Percentiles rank a stretch among this genome's conserved stretches.
Evolutionary conservation across 2,113 vertebrate genomes (phyloP).

Genomic region (Sebastes fasciatus): DNA sequence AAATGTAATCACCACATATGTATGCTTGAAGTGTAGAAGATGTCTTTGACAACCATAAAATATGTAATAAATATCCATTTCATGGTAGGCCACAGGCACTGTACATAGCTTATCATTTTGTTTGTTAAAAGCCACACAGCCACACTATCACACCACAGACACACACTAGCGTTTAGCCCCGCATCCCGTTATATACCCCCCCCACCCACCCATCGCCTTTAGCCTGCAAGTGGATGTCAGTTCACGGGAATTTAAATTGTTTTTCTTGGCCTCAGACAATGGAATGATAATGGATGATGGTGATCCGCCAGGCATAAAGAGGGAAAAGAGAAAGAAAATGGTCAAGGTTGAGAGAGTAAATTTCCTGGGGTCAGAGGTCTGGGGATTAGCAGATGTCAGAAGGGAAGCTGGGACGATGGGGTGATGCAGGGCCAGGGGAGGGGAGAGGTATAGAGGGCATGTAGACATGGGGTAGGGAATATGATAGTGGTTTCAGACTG

Average conservation of each 20-base stretch:
- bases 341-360: conserved; percentile 82
- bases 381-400: conserved; percentile 86
- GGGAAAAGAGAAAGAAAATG: conserved; percentile 68
- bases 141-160: conserved; percentile 18
- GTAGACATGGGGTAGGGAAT: conserved; percentile 49
- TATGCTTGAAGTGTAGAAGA: conserved; percentile 56
- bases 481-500: conserved; percentile 47
- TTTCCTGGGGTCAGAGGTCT: conserved; percentile 86
- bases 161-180: conserved; percentile 21
- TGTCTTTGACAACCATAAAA: conserved; percentile 63
- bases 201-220: conserved; percentile 29
- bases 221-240: conserved; percentile 75
- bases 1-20: conserved; percentile 49
- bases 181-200: conserved; percentile 29
- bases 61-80: conserved; percentile 48
- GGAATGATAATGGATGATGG: conserved; percentile 79
- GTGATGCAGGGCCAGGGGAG: conserved; percentile 48
- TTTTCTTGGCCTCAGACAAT: conserved; percentile 77
- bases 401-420: conserved; percentile 67
- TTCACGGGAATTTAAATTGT: conserved; percentile 80
- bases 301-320: conserved; percentile 65
- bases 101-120: conserved; percentile 28
- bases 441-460: conserved; percentile 39
- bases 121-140: conserved; percentile 27
- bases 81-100: conserved; percentile 12